A percentile compares a stretch with the other conserved stretches of the same genome.
Evolutionary conservation across 1,140 invertebrate genomes (phyloP).

Genomic region (Pseudomyrmex gracilis): DNA sequence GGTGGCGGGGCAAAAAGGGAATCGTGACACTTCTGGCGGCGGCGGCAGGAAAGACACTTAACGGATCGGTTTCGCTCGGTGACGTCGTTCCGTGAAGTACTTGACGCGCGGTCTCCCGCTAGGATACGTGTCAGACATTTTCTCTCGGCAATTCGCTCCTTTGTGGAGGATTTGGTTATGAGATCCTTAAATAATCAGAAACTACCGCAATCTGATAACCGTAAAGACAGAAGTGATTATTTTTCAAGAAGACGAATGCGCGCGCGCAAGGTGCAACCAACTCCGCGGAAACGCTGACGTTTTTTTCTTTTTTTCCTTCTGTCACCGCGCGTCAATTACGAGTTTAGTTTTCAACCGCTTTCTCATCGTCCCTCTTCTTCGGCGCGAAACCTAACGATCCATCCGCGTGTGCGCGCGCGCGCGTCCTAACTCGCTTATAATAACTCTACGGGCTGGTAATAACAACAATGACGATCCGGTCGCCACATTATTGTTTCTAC

Average conservation of each 20-base stretch:
- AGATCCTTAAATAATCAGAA: constrained; percentile 17
- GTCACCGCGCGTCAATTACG: background rate
- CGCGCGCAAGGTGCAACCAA: background rate
- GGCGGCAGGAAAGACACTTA: constrained; percentile 21
- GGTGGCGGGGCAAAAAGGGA: background rate
- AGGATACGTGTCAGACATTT: constrained; percentile 7
- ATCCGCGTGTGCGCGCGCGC: constrained; percentile 46
- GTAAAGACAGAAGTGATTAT: background rate
- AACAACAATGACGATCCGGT: constrained; percentile 68
- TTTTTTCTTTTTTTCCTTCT: constrained; percentile 10
- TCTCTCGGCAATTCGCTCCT: constrained; percentile 2
- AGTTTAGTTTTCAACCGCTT: constrained; percentile 68
- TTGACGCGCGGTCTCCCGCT: background rate
- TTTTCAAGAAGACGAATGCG: background rate
- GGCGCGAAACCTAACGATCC: constrained; percentile 67
- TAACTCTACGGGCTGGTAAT: constrained; percentile 74
- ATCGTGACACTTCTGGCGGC: constrained; percentile 33
- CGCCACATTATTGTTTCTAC: constrained; percentile 77
- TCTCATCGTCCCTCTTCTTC: constrained; percentile 54
- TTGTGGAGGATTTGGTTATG: constrained; percentile 4
- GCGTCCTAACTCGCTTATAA: constrained; percentile 79
- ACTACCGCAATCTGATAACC: background rate
- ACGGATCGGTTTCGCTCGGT: constrained; percentile 43
- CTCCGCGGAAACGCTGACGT: background rate
- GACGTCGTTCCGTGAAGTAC: background rate